Percentiles rank a stretch among this genome's conserved stretches.
These are phyloP conservation scores for Maconellicoccus hirsutus DNA, from an alignment of 1,140 invertebrate genomes.

Conservation along the genomic window DNA sequence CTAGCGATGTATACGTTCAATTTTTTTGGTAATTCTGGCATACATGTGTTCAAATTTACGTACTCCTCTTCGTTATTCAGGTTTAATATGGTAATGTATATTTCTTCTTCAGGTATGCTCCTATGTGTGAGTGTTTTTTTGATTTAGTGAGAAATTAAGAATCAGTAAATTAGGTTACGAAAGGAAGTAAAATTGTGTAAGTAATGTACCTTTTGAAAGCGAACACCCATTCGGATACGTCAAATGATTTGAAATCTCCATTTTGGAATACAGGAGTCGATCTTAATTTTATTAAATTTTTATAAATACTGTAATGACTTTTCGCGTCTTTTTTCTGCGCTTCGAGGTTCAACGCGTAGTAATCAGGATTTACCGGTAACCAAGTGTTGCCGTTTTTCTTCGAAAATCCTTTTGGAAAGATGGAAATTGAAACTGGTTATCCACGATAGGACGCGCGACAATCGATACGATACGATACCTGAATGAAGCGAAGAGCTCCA, in stretches of 20 bases:
- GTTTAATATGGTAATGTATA: neutral
- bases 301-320: constrained; percentile 24
- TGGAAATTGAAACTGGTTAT: no score
- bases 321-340: constrained; percentile 12
- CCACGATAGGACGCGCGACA: no score
- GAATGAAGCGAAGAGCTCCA: constrained; percentile 50
- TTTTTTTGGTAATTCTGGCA: neutral
- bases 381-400: constrained; percentile 43
- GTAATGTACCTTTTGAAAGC: constrained; percentile 18
- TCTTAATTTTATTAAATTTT: constrained; percentile 10
- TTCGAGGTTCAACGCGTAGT: constrained; percentile 39
- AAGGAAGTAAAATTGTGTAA: no score
- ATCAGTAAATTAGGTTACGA: no score
- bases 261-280: neutral
- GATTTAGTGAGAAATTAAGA: no score
- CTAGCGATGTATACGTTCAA: neutral
- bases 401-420: constrained; percentile 53
- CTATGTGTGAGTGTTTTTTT: no score
- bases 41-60: neutral
- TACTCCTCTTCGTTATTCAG: constrained; percentile 4
- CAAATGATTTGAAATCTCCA: neutral
- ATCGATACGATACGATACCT: no score
- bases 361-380: constrained; percentile 49
- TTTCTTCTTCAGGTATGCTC: neutral
- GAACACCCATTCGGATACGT: constrained; percentile 16